A percentile compares a stretch with the other conserved stretches of the same genome.
Conservation (phyloP, 2,797 vertebrate genomes). For the Pipistrellus nathusii region DNA sequence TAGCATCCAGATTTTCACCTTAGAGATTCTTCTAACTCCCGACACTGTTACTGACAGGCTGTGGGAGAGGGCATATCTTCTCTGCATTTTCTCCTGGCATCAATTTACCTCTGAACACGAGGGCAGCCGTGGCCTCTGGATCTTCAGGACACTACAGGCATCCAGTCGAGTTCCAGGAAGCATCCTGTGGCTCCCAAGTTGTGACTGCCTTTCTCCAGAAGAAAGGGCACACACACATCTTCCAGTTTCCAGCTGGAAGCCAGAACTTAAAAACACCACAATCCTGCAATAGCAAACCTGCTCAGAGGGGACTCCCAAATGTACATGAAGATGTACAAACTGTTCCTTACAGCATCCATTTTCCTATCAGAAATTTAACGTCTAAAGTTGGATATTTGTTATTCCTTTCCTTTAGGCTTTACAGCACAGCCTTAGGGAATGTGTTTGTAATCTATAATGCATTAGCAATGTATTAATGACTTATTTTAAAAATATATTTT, state of each 20-base stretch:
- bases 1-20: neutral
- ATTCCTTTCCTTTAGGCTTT: neutral
- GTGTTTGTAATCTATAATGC: neutral
- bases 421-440: neutral
- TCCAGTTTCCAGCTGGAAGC: neutral
- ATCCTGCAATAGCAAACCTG: neutral
- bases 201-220: neutral
- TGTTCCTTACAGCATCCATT: neutral
- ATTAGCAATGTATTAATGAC: neutral
- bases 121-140: neutral
- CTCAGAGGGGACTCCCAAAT: neutral
- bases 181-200: neutral
- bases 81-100: neutral
- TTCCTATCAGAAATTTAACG: neutral
- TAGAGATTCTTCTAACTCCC: neutral
- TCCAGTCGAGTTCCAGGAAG: neutral
- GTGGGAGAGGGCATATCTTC: neutral
- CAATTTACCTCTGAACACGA: neutral
- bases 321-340: neutral
- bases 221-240: neutral
- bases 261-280: neutral
- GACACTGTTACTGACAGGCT: neutral
- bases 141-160: neutral
- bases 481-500: too few species aligned
- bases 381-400: neutral